These are phyloP conservation scores for Myodes glareolus DNA, from an alignment of 2,113 vertebrate species.

Conservation along the genomic window DNA sequence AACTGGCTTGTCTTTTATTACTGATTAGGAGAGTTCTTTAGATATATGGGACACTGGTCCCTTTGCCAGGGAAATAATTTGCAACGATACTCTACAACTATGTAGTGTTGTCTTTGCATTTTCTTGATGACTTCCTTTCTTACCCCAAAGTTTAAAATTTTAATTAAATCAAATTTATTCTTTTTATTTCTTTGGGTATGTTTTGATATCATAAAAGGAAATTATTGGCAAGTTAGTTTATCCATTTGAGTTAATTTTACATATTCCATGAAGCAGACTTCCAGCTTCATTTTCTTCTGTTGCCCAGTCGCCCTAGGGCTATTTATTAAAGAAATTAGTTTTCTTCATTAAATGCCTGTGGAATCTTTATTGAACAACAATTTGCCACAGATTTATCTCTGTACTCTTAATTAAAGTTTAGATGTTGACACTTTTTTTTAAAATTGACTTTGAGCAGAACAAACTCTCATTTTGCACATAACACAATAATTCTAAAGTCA, in stretches of 20 bases:
- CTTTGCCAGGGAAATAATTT: not conserved
- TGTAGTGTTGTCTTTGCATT: not conserved
- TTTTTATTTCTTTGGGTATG: not conserved
- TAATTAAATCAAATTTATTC: not conserved
- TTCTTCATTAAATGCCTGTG: not conserved
- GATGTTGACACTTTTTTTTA: slow-evolving; percentile 25
- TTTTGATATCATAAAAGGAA: not conserved
- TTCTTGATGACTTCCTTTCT: not conserved
- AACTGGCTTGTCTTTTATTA: not conserved
- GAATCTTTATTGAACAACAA: slow-evolving; percentile 8
- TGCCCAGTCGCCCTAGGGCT: not conserved
- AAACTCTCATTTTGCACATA: not conserved
- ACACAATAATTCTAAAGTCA: not conserved
- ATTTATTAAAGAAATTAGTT: slow-evolving; percentile 23
- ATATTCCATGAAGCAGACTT: not conserved
- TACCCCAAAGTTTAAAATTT: not conserved
- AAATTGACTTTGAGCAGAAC: slow-evolving; percentile 27
- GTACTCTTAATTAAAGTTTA: not conserved
- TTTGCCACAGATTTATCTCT: not conserved
- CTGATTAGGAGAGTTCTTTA: not conserved
- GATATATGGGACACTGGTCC: not conserved
- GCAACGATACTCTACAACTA: not conserved
- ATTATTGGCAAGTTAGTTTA: not conserved
- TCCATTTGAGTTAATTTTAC: slow-evolving; percentile 21
- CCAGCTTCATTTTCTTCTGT: not conserved